Base-by-base conservation (phyloP, 1,140 invertebrate species). In the Cyclargus thomasi region DNA sequence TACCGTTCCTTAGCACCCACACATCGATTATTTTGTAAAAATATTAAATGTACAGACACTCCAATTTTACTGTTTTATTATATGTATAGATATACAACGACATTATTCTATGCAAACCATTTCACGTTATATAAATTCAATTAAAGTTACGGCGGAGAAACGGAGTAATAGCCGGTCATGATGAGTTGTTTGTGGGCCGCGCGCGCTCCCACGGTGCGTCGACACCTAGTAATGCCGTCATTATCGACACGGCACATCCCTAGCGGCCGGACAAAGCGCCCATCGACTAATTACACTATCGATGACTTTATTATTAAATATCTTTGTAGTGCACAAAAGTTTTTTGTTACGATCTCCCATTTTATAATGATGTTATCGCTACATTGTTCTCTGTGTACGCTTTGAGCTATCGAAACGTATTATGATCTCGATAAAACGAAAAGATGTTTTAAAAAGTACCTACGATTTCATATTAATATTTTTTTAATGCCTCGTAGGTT, bases 41-140 rank as follows among this genome's bases (percentile, higher is more conserved):
- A n/a, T n/a, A n/a, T n/a, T n/a, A n/a, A n/a, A n/a, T n/a, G n/a
- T n/a, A n/a, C n/a, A n/a, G n/a, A n/a, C n/a, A n/a, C n/a, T n/a
- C n/a, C n/a, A n/a, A n/a, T n/a, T n/a, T n/a, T n/a, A n/a, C n/a
- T n/a, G n/a, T n/a, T n/a, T n/a, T n/a, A n/a, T n/a, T n/a, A n/a
- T n/a, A n/a, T n/a, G n/a, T n/a, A n/a, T n/a, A n/a, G n/a, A n/a
- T n/a, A n/a, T n/a, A n/a, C n/a, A n/a, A n/a, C n/a, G n/a, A n/a
- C n/a, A n/a, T 29, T 29, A 7, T 29, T 29, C 29, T 8, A 29
- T 29, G 29, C 29, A 29, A 29, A 29, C 5, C 39, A 11, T 47
- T 47, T 47, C 11, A 47, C 39, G 39, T 47, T 47, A 47, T 11
- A 47, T 47, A 47, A 47, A 47, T 47, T 47, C 69, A 55, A 57